A percentile compares a stretch with the other conserved stretches of the same genome.
These are phyloP conservation scores for Andrena chrysosceles DNA, from an alignment of 2,888 invertebrate species.

Conservation along the genomic window DNA sequence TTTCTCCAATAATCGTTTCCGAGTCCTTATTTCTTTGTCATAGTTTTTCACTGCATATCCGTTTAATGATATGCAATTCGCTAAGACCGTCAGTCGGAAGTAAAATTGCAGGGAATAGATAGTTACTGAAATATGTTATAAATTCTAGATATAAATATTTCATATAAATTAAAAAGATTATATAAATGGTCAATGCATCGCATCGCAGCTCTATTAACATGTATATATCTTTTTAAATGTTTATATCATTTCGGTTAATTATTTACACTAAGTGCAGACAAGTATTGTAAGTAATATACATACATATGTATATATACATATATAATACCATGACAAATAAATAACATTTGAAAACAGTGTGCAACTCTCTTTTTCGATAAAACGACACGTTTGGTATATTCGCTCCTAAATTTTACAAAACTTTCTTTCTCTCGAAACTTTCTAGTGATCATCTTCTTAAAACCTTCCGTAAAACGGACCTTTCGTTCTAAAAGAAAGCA, in stretches of 20 bases:
- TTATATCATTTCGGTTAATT: constrained; percentile 44
- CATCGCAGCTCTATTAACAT: constrained; percentile 34
- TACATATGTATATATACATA: constrained; percentile 27
- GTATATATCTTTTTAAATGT: constrained; percentile 38
- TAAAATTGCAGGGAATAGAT: constrained; percentile 12
- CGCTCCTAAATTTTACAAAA: not conserved
- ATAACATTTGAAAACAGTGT: constrained; percentile 30
- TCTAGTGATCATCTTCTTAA: constrained; percentile 5
- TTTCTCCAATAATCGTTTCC: constrained; percentile 4
- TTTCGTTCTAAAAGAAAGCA: not conserved
- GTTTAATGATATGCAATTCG: constrained; percentile 3
- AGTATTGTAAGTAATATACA: constrained; percentile 41
- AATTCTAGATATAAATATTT: constrained; percentile 33
- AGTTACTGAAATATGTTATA: constrained; percentile 26
- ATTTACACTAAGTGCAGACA: constrained; percentile 31
- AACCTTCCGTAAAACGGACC: not conserved
- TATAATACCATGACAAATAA: constrained; percentile 48
- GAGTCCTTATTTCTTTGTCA: not conserved
- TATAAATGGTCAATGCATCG: constrained; percentile 25
- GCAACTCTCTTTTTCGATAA: not conserved
- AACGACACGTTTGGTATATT: not conserved
- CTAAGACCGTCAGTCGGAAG: constrained; percentile 16
- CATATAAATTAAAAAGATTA: constrained; percentile 27
- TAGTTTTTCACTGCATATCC: not conserved
- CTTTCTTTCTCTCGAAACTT: no score